Conservation (phyloP, 1,140 invertebrate genomes). For the Drosophila grimshawi region DNA sequence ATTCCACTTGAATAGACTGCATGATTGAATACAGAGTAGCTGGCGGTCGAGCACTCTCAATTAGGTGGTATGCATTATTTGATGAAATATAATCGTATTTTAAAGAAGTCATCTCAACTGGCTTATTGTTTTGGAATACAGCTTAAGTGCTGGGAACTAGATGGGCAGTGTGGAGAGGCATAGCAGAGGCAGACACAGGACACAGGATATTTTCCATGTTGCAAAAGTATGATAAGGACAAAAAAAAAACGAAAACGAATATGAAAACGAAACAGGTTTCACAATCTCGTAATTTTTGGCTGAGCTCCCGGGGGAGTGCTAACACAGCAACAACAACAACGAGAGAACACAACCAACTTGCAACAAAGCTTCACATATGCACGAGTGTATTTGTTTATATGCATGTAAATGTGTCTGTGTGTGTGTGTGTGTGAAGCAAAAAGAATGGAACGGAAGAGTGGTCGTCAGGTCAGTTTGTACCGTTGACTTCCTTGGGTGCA, state of each 20-base stretch:
- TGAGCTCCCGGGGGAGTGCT: neutral
- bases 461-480: slow-evolving; percentile 6
- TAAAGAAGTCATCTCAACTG: too few relatives aligned
- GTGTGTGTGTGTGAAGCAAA: neutral
- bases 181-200: neutral
- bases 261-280: neutral
- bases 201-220: neutral
- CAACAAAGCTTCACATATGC: neutral
- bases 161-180: neutral
- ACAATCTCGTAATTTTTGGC: neutral
- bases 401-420: too few relatives aligned
- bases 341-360: neutral
- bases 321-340: neutral
- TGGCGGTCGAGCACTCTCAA: too few relatives aligned
- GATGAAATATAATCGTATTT: too few relatives aligned
- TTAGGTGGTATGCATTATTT: too few relatives aligned
- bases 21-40: too few relatives aligned
- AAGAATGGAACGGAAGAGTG: neutral
- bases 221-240: neutral
- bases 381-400: too few relatives aligned
- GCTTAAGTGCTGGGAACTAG: neutral
- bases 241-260: neutral
- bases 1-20: neutral
- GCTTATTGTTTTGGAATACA: neutral
- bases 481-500: slow-evolving; percentile 2